Evolutionary conservation across 2,888 invertebrate genomes (phyloP).

Genomic region (Actias luna): DNA sequence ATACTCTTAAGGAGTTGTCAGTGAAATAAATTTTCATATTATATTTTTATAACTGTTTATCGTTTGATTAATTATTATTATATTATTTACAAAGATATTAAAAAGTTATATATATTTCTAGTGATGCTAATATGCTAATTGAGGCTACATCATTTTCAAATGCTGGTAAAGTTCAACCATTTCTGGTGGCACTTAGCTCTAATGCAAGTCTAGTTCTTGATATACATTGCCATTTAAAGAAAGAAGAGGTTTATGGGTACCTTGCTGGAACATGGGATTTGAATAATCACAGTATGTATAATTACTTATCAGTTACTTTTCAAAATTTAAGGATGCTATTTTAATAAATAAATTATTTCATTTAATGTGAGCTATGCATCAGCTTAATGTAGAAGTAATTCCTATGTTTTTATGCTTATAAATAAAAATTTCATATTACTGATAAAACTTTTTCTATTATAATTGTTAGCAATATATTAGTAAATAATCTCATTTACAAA

Average conservation of each 20-base stretch:
- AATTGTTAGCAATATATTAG: background rate
- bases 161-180: constrained; percentile 95
- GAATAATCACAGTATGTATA: constrained; percentile 92
- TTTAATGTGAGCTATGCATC: no score
- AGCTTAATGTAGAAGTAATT: background rate
- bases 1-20: no score
- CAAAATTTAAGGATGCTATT: no score
- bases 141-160: constrained; percentile 94
- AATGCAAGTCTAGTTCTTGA: constrained; percentile 94
- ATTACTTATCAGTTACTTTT: no score
- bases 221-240: constrained; percentile 96
- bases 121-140: constrained; percentile 94
- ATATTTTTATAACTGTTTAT: no score
- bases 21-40: no score
- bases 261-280: constrained; percentile 97
- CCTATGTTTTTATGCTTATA: background rate
- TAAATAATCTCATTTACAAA: background rate
- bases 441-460: background rate
- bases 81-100: constrained; percentile 18
- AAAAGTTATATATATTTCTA: constrained; percentile 59
- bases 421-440: background rate
- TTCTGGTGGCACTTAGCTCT: constrained; percentile 92
- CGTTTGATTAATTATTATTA: no score
- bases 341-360: no score
- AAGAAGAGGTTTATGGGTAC: constrained; percentile 97